Evolutionary conservation across 2,797 vertebrate genomes (phyloP).

Genomic region (Alcedo quadribrachys): DNA sequence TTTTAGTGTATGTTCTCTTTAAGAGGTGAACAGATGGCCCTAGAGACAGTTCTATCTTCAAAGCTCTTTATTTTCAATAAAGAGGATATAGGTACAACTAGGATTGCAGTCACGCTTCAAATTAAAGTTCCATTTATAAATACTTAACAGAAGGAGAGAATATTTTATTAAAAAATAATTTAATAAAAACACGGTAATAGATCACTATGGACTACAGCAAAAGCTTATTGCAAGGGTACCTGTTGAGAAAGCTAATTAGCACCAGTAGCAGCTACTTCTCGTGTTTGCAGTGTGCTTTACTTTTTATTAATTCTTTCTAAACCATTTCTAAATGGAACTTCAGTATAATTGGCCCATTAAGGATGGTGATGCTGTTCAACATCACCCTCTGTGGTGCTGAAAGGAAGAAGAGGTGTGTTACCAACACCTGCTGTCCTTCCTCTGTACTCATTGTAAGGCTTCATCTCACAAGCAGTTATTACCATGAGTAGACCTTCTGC

Average conservation of each 20-base stretch:
- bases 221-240: background rate
- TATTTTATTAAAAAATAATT: conserved; percentile 10
- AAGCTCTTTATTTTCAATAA: conserved; percentile 27
- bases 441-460: background rate
- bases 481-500: background rate
- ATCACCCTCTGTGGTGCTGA: background rate
- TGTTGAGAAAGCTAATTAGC: background rate
- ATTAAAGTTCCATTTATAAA: conserved; percentile 45
- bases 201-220: background rate
- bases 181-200: conserved; percentile 16
- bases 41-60: conserved; percentile 22
- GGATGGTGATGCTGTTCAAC: background rate
- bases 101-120: background rate
- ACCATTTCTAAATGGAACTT: conserved; percentile 34
- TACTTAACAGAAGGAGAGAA: background rate
- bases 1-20: conserved; percentile 17
- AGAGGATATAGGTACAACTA: background rate
- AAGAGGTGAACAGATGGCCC: conserved; percentile 43
- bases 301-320: conserved; percentile 19
- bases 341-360: background rate
- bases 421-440: background rate
- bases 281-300: background rate
- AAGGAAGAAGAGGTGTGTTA: conserved; percentile 1
- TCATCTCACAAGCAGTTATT: background rate
- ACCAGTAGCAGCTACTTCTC: background rate